Evolutionary conservation across 2,888 invertebrate species (phyloP).

Genomic region (Lasius platythorax): DNA sequence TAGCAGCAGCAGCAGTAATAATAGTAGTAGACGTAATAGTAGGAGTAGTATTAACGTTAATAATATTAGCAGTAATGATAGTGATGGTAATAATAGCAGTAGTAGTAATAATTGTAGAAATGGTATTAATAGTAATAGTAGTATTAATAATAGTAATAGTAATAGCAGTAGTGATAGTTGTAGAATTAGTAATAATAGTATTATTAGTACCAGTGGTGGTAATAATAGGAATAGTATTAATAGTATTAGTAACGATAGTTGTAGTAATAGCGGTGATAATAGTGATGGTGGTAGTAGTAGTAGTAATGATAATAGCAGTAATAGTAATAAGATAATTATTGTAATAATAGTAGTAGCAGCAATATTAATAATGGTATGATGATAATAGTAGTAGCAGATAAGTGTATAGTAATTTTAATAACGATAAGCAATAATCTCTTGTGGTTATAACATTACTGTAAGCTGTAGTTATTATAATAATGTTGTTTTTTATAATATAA

Average conservation of each 20-base stretch:
- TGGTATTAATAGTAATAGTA: conserved; percentile 49
- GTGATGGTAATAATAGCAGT: conserved; percentile 55
- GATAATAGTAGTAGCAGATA: conserved; percentile 38
- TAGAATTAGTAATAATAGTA: conserved; percentile 54
- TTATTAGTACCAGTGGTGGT: conserved; percentile 33
- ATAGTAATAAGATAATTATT: conserved; percentile 64
- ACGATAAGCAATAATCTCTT: conserved; percentile 46
- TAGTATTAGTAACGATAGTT: conserved; percentile 52
- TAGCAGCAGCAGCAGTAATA: background rate
- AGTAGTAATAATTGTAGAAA: conserved; percentile 32
- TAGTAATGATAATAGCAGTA: conserved; percentile 63
- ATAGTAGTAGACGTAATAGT: conserved; percentile 51
- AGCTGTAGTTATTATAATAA: background rate
- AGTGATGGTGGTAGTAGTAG: conserved; percentile 61
- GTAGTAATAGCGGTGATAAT: conserved; percentile 11
- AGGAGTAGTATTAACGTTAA: conserved; percentile 49
- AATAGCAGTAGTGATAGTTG: conserved; percentile 62
- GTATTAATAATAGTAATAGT: conserved; percentile 52
- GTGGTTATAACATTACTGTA: background rate
- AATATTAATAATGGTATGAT: conserved; percentile 23
- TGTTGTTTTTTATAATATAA: background rate
- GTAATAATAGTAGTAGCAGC: conserved; percentile 58
- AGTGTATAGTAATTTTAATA: conserved; percentile 58
- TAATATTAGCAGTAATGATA: background rate
- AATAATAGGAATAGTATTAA: conserved; percentile 31